Evolutionary conservation across 2,113 vertebrate genomes (phyloP).

Genomic region (Anoura caudifer): DNA sequence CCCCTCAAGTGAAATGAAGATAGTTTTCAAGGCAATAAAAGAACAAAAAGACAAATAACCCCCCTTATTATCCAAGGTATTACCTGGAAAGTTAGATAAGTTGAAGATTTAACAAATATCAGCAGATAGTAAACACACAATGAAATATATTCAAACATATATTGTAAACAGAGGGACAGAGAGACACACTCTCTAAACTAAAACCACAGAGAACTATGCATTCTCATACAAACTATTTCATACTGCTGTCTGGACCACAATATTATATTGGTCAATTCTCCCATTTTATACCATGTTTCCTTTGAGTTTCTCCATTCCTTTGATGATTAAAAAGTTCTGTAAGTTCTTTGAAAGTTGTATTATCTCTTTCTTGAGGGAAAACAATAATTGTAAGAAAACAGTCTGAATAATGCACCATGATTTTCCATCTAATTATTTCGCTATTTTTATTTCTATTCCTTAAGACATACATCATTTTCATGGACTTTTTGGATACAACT

Average conservation of each 20-base stretch:
- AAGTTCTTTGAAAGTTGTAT: background rate
- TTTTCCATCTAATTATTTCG: background rate
- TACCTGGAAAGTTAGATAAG: background rate
- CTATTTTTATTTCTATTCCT: conserved; percentile 33
- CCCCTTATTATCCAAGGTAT: background rate
- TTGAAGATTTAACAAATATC: background rate
- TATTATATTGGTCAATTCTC: background rate
- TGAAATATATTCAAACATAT: background rate
- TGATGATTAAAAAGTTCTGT: background rate
- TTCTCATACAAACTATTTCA: background rate
- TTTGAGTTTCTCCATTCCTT: background rate
- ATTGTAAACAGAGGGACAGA: background rate
- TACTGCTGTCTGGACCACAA: background rate
- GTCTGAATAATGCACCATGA: background rate
- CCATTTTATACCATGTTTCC: background rate
- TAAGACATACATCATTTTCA: background rate
- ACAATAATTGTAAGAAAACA: background rate
- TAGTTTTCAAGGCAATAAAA: background rate
- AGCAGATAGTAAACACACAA: background rate
- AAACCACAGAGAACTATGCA: background rate
- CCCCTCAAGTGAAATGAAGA: background rate
- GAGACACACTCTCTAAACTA: background rate
- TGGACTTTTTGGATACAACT: background rate
- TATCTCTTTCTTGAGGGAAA: background rate
- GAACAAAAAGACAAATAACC: background rate